These are phyloP conservation scores for Cynopterus brachyotis DNA, from an alignment of 2,113 vertebrate species.

Conservation along the genomic window DNA sequence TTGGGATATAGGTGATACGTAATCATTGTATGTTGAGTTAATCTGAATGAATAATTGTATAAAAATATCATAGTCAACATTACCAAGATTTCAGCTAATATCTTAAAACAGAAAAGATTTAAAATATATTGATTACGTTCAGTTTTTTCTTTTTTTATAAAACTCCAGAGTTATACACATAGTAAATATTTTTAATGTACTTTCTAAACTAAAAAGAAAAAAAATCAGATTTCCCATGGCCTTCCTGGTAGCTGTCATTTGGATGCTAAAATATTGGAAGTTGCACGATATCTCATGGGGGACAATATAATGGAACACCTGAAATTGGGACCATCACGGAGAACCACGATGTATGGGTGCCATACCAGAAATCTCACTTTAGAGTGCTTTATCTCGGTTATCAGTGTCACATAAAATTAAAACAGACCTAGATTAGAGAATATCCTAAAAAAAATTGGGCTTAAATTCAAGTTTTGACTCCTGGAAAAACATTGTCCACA, in stretches of 20 bases:
- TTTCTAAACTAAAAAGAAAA: neutral
- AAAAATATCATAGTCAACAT: neutral
- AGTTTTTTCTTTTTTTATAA: neutral
- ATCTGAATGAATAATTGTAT: slow-evolving; percentile 15
- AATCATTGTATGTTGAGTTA: neutral
- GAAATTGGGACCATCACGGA: neutral
- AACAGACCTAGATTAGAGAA: neutral
- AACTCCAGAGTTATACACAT: neutral
- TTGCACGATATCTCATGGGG: neutral
- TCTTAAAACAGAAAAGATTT: neutral
- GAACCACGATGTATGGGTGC: neutral
- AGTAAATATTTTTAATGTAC: neutral
- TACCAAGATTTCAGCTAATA: neutral
- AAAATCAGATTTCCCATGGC: neutral
- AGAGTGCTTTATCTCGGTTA: neutral
- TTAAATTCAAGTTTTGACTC: neutral
- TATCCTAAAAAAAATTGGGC: neutral
- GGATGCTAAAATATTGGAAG: neutral
- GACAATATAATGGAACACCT: neutral
- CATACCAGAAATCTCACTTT: neutral
- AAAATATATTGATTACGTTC: neutral
- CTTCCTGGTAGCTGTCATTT: neutral
- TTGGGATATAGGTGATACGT: neutral
- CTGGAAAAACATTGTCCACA: neutral
- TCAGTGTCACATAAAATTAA: neutral